phyloP scores from a whole-genome alignment of 2,888 invertebrate genomes.

The Diadromus collaris region DNA sequence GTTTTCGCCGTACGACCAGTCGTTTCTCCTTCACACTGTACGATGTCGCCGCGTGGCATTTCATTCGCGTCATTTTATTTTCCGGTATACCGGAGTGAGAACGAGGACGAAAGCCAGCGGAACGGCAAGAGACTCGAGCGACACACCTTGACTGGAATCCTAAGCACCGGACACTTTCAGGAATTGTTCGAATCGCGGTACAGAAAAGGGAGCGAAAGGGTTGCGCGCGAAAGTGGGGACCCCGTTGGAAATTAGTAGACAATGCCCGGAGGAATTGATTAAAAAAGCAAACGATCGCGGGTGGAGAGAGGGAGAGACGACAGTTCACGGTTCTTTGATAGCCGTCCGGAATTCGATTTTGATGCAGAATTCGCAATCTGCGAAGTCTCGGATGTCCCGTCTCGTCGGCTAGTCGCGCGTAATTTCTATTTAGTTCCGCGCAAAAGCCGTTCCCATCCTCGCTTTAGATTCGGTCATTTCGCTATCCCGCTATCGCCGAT shows the following conservation, averaged over 20 bases:
- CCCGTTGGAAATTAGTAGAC: neutral
- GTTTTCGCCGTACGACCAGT: constrained; percentile 47
- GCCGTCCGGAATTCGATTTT: neutral
- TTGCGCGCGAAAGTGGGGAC: neutral
- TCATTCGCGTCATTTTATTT: constrained; percentile 40
- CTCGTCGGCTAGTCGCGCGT: constrained; percentile 26
- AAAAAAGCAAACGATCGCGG: neutral
- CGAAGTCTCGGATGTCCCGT: neutral
- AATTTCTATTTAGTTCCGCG: constrained; percentile 59
- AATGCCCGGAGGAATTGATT: neutral
- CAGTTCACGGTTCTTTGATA: neutral
- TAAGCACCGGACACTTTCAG: constrained; percentile 4
- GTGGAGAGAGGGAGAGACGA: neutral
- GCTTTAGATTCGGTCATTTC: constrained; percentile 55
- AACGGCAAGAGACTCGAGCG: neutral
- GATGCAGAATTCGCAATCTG: constrained; percentile 12
- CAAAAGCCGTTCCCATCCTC: constrained; percentile 27
- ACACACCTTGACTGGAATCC: neutral
- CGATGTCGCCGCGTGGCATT: constrained; percentile 19
- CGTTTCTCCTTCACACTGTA: constrained; percentile 18
- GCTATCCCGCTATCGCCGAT: constrained; percentile 43
- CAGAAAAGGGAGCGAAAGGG: neutral
- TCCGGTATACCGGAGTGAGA: neutral
- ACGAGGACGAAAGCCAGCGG: neutral
- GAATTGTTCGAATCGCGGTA: neutral